Evolutionary conservation across 2,797 vertebrate species (phyloP).

Genomic region (Melanogrammus aeglefinus): DNA sequence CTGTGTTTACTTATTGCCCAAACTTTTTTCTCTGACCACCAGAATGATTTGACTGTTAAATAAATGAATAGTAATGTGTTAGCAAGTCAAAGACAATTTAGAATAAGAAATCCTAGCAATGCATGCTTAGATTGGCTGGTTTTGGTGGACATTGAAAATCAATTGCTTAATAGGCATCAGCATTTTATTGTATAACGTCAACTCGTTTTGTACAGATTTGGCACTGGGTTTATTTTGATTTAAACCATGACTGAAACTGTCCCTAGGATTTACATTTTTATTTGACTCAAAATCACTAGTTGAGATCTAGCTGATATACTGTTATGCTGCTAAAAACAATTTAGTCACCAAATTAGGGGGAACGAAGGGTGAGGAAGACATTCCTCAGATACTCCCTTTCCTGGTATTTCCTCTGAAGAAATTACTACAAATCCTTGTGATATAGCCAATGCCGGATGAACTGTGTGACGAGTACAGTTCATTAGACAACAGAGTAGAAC

Average conservation of each 20-base stretch:
- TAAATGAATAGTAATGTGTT: neutral
- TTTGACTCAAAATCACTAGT: neutral
- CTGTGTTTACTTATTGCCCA: neutral
- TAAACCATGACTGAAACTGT: neutral
- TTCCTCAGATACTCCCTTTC: neutral
- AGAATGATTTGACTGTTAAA: neutral
- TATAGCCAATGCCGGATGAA: neutral
- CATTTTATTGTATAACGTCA: too few species aligned
- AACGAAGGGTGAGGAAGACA: too few species aligned
- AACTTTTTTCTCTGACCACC: neutral
- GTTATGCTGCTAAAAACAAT: neutral
- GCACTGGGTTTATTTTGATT: neutral
- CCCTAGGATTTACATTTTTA: neutral
- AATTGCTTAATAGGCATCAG: too few species aligned
- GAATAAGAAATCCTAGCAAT: neutral
- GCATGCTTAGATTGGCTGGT: neutral
- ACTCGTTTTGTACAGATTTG: neutral
- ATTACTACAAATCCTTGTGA: neutral
- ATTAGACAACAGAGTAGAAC: too few species aligned
- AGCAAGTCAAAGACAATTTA: neutral
- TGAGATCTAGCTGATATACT: neutral
- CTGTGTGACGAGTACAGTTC: neutral
- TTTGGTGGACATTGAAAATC: neutral
- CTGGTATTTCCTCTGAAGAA: neutral
- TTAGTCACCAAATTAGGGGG: too few species aligned